These are phyloP conservation scores for Drosophila simulans DNA, from an alignment of 1,140 invertebrate species.

Conservation along the genomic window DNA sequence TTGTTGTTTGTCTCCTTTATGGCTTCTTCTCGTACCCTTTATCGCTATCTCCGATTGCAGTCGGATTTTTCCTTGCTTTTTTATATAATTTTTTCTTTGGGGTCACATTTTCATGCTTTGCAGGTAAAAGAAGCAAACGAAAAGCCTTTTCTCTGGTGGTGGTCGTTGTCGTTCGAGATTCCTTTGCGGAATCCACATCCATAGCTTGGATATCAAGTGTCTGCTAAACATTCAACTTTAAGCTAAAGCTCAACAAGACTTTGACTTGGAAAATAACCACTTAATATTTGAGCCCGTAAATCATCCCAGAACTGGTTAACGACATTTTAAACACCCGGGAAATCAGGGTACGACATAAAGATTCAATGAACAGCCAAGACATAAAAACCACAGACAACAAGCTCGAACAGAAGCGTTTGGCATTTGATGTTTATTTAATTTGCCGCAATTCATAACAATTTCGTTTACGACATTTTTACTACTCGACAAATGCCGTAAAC, in stretches of 20 bases:
- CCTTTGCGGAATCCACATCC: neutral
- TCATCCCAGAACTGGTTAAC: conserved; percentile 47
- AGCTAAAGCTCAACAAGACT: neutral
- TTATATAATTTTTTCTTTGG: conserved; percentile 32
- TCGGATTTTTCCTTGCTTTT: conserved; percentile 58
- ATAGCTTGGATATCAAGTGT: conserved; percentile 58
- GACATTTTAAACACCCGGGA: conserved; percentile 70
- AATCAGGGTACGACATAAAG: conserved; percentile 51
- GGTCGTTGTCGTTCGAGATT: conserved; percentile 27
- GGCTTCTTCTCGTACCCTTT: conserved; percentile 80
- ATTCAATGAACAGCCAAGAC: conserved; percentile 59
- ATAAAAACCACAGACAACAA: conserved; percentile 35
- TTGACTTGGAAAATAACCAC: conserved; percentile 3
- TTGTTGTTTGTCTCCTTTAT: conserved; percentile 82
- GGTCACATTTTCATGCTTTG: conserved; percentile 70
- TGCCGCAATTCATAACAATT: conserved; percentile 81
- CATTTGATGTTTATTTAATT: conserved; percentile 83
- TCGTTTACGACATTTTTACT: conserved; percentile 81
- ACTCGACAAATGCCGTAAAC: conserved; percentile 71
- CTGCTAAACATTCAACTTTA: conserved; percentile 2
- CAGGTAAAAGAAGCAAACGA: conserved; percentile 57
- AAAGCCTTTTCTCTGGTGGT: conserved; percentile 41
- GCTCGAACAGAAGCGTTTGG: conserved; percentile 52
- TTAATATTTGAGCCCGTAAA: conserved; percentile 22
- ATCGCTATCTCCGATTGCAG: conserved; percentile 74